Evolutionary conservation across 2,888 invertebrate species (phyloP).

Genomic region (Diplolepis rosae): DNA sequence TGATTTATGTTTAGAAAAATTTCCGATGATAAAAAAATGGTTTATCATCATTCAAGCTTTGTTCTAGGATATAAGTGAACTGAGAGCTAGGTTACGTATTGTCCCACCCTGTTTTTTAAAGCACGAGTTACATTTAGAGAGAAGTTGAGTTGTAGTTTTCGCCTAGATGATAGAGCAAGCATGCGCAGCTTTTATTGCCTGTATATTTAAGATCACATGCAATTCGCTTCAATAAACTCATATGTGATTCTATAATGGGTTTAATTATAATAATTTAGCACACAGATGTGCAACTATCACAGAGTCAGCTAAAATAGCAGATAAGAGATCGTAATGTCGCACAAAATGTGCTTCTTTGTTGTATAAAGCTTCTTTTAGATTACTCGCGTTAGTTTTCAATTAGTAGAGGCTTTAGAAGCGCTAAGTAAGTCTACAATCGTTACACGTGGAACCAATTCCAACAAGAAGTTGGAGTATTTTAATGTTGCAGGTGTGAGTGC

Average conservation of each 20-base stretch:
- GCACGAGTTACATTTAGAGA: constrained; percentile 16
- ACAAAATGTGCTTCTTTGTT: constrained; percentile 17
- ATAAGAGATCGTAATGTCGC: neutral
- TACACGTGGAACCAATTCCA: neutral
- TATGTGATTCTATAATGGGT: constrained; percentile 17
- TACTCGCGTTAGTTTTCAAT: neutral
- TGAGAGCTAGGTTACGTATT: neutral
- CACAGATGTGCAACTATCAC: neutral
- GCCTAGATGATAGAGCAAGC: constrained; percentile 24
- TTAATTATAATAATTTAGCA: constrained; percentile 17
- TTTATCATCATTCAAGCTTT: neutral
- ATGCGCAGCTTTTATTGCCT: constrained; percentile 31
- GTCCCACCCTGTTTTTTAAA: constrained; percentile 11
- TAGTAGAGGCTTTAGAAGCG: constrained; percentile 6
- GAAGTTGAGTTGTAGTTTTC: constrained; percentile 8
- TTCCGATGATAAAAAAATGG: neutral
- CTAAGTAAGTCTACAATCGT: neutral
- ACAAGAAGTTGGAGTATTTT: constrained; percentile 53
- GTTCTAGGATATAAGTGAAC: neutral
- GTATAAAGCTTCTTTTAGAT: constrained; percentile 6
- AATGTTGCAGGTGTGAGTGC: constrained; percentile 53
- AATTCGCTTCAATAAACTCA: constrained; percentile 28
- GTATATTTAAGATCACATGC: constrained; percentile 24
- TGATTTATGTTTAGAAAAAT: neutral
- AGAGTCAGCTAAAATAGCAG: neutral